A percentile compares a stretch with the other conserved stretches of the same genome.
phyloP scores from a whole-genome alignment of 2,888 invertebrate species.

The Heliconius hortense region DNA sequence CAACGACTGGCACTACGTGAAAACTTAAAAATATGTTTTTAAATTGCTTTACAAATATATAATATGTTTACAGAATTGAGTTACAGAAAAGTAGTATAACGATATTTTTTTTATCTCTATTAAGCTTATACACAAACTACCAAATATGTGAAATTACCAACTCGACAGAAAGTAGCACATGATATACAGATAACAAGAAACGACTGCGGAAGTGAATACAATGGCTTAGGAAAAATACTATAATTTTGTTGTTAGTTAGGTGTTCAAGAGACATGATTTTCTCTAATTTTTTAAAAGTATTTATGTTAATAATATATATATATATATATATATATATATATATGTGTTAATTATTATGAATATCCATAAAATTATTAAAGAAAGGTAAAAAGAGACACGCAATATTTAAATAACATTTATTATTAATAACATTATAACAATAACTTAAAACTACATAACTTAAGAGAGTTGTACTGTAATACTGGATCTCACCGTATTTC shows the following conservation, averaged over 20 bases:
- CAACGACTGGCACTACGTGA: too few species aligned
- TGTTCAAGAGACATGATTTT: neutral
- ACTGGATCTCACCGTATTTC: slow-evolving; percentile 50
- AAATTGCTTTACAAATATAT: neutral
- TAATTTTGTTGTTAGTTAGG: slow-evolving; percentile 1
- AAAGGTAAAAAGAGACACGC: slow-evolving; percentile 34
- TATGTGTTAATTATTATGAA: neutral
- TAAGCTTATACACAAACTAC: neutral
- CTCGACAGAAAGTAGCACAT: neutral
- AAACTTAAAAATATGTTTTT: too few species aligned
- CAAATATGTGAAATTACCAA: slow-evolving; percentile 1
- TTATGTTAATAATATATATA: too few species aligned
- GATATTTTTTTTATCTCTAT: neutral
- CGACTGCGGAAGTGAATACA: neutral
- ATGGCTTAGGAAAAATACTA: neutral
- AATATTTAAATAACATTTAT: slow-evolving; percentile 56
- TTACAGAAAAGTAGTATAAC: neutral
- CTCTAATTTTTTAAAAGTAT: neutral
- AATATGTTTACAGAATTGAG: neutral
- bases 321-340: too few species aligned
- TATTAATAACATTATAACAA: slow-evolving; percentile 62
- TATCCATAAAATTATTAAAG: neutral
- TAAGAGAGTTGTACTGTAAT: slow-evolving; percentile 59
- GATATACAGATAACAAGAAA: neutral
- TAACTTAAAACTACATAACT: slow-evolving; percentile 63